Evolutionary conservation across 2,888 invertebrate genomes (phyloP).

Genomic region (Nomada hirtipes): DNA sequence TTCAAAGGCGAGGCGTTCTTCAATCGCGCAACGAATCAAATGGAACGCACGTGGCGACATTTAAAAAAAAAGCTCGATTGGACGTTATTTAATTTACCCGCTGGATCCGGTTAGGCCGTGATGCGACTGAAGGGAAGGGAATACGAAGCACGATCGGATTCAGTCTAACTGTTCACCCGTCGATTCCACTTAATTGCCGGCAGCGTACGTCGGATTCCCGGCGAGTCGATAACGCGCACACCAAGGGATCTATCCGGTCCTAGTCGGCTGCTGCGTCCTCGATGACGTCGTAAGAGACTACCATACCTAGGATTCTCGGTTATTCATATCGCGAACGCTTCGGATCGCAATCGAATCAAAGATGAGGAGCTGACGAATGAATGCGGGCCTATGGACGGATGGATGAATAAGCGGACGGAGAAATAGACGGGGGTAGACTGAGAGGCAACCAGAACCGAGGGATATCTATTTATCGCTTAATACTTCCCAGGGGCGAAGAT

Average conservation of each 20-base stretch:
- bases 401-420: not conserved
- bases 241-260: slow-evolving; percentile 49
- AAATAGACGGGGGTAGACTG: not conserved
- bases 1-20: not conserved
- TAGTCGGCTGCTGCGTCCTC: slow-evolving; percentile 51
- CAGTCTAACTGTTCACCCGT: slow-evolving; percentile 16
- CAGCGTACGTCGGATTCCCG: slow-evolving; percentile 57
- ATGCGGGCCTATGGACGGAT: slow-evolving; percentile 18
- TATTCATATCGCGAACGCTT: slow-evolving; percentile 56
- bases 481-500: not conserved
- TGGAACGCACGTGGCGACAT: not conserved
- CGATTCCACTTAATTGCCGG: slow-evolving; percentile 62
- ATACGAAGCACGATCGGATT: not conserved
- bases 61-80: slow-evolving; percentile 20
- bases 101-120: not conserved
- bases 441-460: not conserved
- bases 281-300: slow-evolving; percentile 59
- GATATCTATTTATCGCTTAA: slow-evolving; percentile 21
- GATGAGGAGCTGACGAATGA: slow-evolving; percentile 7
- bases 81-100: slow-evolving; percentile 21
- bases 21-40: not conserved
- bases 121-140: not conserved
- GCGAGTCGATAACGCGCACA: slow-evolving; percentile 57
- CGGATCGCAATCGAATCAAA: slow-evolving; percentile 60
- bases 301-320: slow-evolving; percentile 50